Evolutionary conservation across 2,888 invertebrate species (phyloP).

Genomic region (Alloplasta piceator): DNA sequence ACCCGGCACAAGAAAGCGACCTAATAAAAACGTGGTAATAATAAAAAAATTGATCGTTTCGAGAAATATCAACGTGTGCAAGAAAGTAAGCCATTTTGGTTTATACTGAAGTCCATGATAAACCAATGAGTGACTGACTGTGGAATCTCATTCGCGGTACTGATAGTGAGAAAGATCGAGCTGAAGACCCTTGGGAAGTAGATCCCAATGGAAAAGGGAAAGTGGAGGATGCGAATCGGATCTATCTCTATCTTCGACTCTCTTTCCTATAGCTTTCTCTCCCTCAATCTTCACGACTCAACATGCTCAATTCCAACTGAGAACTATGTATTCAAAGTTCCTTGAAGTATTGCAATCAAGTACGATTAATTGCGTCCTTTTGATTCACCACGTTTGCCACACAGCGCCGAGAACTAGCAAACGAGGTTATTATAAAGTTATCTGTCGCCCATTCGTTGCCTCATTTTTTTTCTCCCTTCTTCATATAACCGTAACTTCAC

Average conservation of each 20-base stretch:
- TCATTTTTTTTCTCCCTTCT: slow-evolving; percentile 24
- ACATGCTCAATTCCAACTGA: background rate
- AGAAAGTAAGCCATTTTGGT: background rate
- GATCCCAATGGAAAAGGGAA: background rate
- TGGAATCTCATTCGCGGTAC: slow-evolving; percentile 12
- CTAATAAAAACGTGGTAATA: too few species aligned
- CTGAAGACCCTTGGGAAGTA: slow-evolving; percentile 27
- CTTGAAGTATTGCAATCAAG: slow-evolving; percentile 75
- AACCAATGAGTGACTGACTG: slow-evolving; percentile 15
- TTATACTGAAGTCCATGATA: slow-evolving; percentile 23
- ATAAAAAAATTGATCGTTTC: background rate
- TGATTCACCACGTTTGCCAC: slow-evolving; percentile 72
- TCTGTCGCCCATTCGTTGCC: slow-evolving; percentile 58
- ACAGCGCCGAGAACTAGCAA: slow-evolving; percentile 30
- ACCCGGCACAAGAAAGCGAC: too few species aligned
- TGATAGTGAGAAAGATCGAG: slow-evolving; percentile 30
- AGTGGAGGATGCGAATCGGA: background rate
- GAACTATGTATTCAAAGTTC: slow-evolving; percentile 72
- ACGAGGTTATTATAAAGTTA: slow-evolving; percentile 66
- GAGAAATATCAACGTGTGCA: background rate
- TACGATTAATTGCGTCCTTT: slow-evolving; percentile 76
- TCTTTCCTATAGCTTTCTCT: background rate
- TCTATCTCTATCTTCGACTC: background rate
- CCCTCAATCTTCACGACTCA: background rate
- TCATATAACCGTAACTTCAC: slow-evolving; percentile 3